Evolutionary conservation across 2,888 invertebrate genomes (phyloP), one percentile per base, ranked within the genome.

Genomic region (Drosophila putrida): DNA sequence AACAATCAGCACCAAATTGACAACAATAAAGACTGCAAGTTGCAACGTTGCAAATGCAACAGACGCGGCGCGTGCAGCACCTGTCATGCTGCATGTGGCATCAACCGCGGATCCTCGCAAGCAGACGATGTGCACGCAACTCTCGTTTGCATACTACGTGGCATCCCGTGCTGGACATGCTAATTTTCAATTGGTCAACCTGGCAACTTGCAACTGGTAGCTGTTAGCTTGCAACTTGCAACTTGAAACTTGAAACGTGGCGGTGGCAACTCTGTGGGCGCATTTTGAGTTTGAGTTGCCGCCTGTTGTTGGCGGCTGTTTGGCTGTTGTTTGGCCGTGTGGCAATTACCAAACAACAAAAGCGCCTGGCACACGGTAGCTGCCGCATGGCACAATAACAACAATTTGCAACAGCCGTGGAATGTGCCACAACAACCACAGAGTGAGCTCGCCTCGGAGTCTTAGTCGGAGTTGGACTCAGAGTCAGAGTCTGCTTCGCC

Each of bases 121-220:
- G 71, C 61, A 55, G 70, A 68, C 67, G 65, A 63, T 62, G 79
- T 55, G 63, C 82, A 81, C 74, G 81, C 80, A 85, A 82, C 31
- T 49, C 74, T 82, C 63, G 77, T 84, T 82, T 78, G 82, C 64
- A 78, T 80, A 71, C 74, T 43, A 68, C 60, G 71, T 67, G 57
- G 57, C 73, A 63, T 57, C 39, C 41, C 36, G 33, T 55, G 46
- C 75, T 72, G 86, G 74, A 88, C 86, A 89, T 79, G 83, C 86
- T 88, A 88, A 88, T 88, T 89, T 88, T 85, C 88, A 85, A 85
- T 85, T 88, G 88, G 67, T 55, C 53, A 60, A 20, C 20, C 44
- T 65, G 36, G 63, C 70, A 61, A 60, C 73, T 20, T 27, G 36
- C 20, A 33, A 55, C 44, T 36, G 44, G 54, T 8, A 33, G 11